Evolutionary conservation across 2,888 invertebrate genomes (phyloP).

Genomic region (Augochlorella aurata): DNA sequence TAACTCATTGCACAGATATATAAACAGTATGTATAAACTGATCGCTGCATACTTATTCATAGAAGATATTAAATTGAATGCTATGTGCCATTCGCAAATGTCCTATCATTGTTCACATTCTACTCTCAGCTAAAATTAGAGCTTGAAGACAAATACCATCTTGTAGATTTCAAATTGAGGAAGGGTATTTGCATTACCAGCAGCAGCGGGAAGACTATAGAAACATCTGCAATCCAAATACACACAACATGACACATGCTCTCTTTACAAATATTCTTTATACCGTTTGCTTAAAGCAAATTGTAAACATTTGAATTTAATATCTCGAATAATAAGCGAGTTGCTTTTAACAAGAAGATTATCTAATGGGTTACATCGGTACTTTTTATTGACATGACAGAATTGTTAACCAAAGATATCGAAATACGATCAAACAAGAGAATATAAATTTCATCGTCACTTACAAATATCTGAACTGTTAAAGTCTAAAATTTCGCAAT

Average conservation of each 20-base stretch:
- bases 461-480: background rate
- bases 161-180: slow-evolving; percentile 55
- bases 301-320: background rate
- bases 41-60: slow-evolving; percentile 61
- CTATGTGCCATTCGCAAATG: slow-evolving; percentile 41
- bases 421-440: background rate
- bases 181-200: slow-evolving; percentile 68
- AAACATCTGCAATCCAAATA: slow-evolving; percentile 65
- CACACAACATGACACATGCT: slow-evolving; percentile 15
- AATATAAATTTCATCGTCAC: background rate
- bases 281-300: background rate
- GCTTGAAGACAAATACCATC: slow-evolving; percentile 62
- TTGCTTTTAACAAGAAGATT: background rate
- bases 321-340: background rate
- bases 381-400: slow-evolving; percentile 6
- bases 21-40: background rate
- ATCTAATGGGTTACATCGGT: background rate
- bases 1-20: background rate
- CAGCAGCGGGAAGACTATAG: slow-evolving; percentile 63
- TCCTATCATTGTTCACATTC: slow-evolving; percentile 59
- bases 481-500: background rate
- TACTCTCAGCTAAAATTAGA: slow-evolving; percentile 69
- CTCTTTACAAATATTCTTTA: background rate
- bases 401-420: slow-evolving; percentile 15
- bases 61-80: slow-evolving; percentile 53